phyloP scores from a whole-genome alignment of 2,797 vertebrate genomes.

The Fratercula arctica region DNA sequence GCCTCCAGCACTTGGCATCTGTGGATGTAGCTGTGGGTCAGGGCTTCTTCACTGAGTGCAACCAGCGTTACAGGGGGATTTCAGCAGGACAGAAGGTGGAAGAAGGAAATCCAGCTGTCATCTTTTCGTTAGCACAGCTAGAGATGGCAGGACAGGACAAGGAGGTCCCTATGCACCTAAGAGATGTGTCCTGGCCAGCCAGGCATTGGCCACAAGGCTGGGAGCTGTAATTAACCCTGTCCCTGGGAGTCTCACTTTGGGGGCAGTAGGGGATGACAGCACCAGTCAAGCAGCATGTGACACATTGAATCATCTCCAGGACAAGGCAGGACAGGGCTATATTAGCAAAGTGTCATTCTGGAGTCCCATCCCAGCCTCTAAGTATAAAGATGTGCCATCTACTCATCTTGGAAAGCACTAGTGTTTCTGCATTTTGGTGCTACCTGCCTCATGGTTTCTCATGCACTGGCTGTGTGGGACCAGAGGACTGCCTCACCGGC shows the following conservation, averaged over 20 bases:
- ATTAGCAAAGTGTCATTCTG: neutral
- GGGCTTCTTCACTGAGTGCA: neutral
- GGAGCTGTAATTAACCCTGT: neutral
- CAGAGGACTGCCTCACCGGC: neutral
- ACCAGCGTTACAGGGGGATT: neutral
- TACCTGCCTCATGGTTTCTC: rapidly evolving
- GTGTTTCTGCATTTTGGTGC: neutral
- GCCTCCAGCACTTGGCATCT: neutral
- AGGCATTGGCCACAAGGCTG: neutral
- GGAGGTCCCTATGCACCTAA: neutral
- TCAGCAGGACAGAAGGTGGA: neutral
- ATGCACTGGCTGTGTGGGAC: neutral
- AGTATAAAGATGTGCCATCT: neutral
- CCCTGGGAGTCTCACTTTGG: neutral
- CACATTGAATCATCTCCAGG: neutral
- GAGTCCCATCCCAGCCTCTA: neutral
- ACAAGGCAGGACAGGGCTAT: neutral
- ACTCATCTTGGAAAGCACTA: neutral
- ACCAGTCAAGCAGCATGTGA: neutral
- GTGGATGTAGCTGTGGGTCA: neutral
- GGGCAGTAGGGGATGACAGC: neutral
- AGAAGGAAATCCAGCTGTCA: neutral
- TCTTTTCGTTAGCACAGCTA: neutral
- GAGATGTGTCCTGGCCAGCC: neutral
- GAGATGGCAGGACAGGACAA: neutral